Evolutionary conservation across 2,888 invertebrate genomes (phyloP).

Genomic region (Leuctra nigra): DNA sequence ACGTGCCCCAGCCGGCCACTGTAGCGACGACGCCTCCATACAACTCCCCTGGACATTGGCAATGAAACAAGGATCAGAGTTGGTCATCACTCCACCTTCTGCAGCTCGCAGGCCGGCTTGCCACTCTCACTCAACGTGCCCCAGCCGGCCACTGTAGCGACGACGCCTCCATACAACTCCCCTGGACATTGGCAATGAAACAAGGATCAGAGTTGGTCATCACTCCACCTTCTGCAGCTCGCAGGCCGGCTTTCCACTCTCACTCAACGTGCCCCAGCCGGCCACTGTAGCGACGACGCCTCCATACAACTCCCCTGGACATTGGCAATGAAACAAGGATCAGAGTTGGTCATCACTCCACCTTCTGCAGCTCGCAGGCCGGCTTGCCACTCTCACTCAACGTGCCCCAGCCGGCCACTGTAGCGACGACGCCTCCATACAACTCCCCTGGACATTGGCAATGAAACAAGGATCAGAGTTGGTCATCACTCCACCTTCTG

Average conservation of each 20-base stretch:
- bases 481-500: constrained; percentile 68
- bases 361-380: constrained; percentile 75
- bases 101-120: constrained; percentile 73
- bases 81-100: constrained; percentile 68
- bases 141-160: constrained; percentile 78
- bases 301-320: constrained; percentile 60
- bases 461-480: too few species aligned
- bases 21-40: constrained; percentile 67
- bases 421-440: constrained; percentile 65
- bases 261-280: constrained; percentile 84
- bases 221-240: constrained; percentile 73
- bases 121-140: constrained; percentile 82
- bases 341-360: constrained; percentile 62
- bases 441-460: constrained; percentile 55
- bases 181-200: too few species aligned
- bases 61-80: too few species aligned
- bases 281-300: constrained; percentile 67
- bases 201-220: constrained; percentile 60
- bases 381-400: constrained; percentile 79
- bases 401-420: constrained; percentile 84
- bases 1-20: constrained; percentile 83
- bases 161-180: constrained; percentile 61
- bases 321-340: too few species aligned
- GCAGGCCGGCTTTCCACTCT: constrained; percentile 80
- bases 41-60: constrained; percentile 54